Percentiles rank a stretch among this genome's conserved stretches.
These are phyloP conservation scores for Argyrosomus japonicus DNA, from an alignment of 2,113 vertebrate genomes.

Conservation along the genomic window DNA sequence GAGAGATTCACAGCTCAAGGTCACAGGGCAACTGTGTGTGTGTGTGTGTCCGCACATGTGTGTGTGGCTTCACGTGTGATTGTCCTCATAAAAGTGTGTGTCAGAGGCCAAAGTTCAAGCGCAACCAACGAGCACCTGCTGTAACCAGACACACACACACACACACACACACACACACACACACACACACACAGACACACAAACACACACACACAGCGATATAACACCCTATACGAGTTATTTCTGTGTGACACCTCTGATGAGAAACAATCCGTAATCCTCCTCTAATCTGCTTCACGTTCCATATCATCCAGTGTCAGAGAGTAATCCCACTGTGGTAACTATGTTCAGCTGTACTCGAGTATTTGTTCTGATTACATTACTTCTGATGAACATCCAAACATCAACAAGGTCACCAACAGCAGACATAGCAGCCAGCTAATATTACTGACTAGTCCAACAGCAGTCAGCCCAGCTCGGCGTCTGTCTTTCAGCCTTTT, in stretches of 20 bases:
- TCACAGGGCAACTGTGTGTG: background rate
- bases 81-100: constrained; percentile 27
- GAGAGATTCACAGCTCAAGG: constrained; percentile 12
- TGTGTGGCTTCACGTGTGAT: constrained; percentile 38
- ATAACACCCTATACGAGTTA: constrained; percentile 10
- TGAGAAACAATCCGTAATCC: constrained; percentile 34
- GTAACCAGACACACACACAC: constrained; percentile 6
- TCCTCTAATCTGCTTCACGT: constrained; percentile 20
- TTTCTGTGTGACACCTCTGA: constrained; percentile 34
- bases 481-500: no score
- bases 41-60: constrained; percentile 17
- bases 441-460: no score
- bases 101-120: constrained; percentile 45
- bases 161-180: constrained; percentile 16
- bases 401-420: no score
- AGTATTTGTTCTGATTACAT: no score
- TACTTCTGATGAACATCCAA: no score
- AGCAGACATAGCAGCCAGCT: no score
- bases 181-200: no score
- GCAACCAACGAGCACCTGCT: constrained; percentile 57
- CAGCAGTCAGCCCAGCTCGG: no score
- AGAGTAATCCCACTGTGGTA: no score
- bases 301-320: no score
- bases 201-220: background rate
- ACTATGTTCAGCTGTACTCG: no score